A percentile compares a stretch with the other conserved stretches of the same genome.
phyloP scores from a whole-genome alignment of 2,113 vertebrate species.

The Actinemys pallida region DNA sequence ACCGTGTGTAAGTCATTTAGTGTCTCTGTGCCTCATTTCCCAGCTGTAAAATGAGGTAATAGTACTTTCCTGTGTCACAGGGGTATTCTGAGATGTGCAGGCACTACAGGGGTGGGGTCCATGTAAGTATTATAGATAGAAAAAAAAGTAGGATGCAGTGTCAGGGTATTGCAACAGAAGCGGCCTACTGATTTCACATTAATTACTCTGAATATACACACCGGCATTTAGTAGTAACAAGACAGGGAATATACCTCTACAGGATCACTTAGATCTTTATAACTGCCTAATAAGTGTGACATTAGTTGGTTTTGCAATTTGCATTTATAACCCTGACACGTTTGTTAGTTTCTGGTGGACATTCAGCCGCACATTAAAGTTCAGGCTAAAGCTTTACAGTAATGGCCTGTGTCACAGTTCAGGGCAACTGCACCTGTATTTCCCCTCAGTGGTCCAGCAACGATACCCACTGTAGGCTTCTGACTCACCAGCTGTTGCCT shows the following conservation, averaged over 20 bases:
- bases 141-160: background rate
- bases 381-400: constrained; percentile 62
- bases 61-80: background rate
- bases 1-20: background rate
- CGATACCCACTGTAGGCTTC: background rate
- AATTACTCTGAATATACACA: background rate
- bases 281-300: background rate
- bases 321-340: background rate
- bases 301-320: background rate
- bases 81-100: background rate
- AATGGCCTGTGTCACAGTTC: background rate
- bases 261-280: background rate
- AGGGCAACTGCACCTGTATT: background rate
- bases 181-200: background rate
- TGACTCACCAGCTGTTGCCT: background rate
- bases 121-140: background rate
- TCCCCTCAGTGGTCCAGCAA: background rate
- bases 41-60: background rate
- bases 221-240: background rate
- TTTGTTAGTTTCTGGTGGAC: background rate
- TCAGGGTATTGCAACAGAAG: background rate
- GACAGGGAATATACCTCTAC: background rate
- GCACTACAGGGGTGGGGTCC: background rate
- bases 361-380: background rate
- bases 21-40: background rate